A percentile compares a stretch with the other conserved stretches of the same genome.
These are phyloP conservation scores for Pristionchus pacificus DNA, from an alignment of 1,140 invertebrate species.

Conservation along the genomic window DNA sequence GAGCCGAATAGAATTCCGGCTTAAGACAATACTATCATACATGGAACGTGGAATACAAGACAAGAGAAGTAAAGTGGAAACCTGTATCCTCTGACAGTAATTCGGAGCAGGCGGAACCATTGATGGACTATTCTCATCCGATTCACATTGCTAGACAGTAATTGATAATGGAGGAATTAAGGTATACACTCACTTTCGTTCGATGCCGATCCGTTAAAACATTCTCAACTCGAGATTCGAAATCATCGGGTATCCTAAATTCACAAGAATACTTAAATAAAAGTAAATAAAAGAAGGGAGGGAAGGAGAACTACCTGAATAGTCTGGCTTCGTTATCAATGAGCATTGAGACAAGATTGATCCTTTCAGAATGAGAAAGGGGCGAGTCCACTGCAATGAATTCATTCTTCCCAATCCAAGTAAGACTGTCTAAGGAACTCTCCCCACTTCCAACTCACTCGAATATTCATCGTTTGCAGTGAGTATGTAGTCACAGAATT, in stretches of 20 bases:
- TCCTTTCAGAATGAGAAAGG: neutral
- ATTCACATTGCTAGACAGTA: neutral
- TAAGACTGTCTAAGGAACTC: neutral
- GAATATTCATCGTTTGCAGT: neutral
- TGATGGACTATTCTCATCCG: neutral
- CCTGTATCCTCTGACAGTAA: neutral
- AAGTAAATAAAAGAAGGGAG: neutral
- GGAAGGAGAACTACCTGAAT: neutral
- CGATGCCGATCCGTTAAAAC: neutral
- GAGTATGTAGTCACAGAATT: neutral
- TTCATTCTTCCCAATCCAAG: too few relatives aligned
- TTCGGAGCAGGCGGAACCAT: neutral
- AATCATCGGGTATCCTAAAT: neutral
- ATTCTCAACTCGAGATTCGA: neutral
- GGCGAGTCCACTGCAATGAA: neutral
- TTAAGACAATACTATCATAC: neutral
- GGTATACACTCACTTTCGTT: neutral
- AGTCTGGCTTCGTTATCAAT: neutral
- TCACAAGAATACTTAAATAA: neutral
- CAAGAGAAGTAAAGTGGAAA: neutral
- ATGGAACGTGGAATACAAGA: neutral
- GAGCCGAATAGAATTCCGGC: too few relatives aligned
- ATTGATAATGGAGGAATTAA: neutral
- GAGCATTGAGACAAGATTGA: neutral
- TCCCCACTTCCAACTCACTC: neutral